phyloP scores from a whole-genome alignment of 2,888 invertebrate species.

The Volucella zonaria region DNA sequence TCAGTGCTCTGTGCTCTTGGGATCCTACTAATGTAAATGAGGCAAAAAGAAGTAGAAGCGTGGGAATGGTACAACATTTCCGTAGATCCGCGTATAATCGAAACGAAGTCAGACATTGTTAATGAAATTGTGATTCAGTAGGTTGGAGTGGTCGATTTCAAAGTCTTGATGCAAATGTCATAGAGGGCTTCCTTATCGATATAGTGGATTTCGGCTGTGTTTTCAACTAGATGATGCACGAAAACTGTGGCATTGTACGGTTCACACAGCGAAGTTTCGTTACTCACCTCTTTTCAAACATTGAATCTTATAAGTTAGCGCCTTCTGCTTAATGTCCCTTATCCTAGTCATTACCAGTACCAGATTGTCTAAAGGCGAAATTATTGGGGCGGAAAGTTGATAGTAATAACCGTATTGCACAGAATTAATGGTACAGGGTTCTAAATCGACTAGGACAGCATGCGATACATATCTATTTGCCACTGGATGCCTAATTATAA shows the following conservation, averaged over 20 bases:
- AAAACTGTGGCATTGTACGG: slow-evolving; percentile 95
- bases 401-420: slow-evolving; percentile 96
- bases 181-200: slow-evolving; percentile 96
- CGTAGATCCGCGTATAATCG: slow-evolving; percentile 95
- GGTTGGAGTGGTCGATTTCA: slow-evolving; percentile 93
- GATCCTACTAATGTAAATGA: slow-evolving; percentile 94
- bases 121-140: slow-evolving; percentile 95
- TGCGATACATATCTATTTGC: slow-evolving; percentile 94
- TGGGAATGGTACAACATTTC: slow-evolving; percentile 98
- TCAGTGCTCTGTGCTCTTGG: slow-evolving; percentile 94
- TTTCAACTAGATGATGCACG: slow-evolving; percentile 93
- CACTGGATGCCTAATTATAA: slow-evolving; percentile 97
- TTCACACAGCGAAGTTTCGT: slow-evolving; percentile 97
- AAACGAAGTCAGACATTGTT: slow-evolving; percentile 93
- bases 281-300: slow-evolving; percentile 95
- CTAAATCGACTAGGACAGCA: slow-evolving; percentile 95
- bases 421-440: slow-evolving; percentile 98
- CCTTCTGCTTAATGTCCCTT: slow-evolving; percentile 97
- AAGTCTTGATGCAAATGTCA: slow-evolving; percentile 94
- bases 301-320: slow-evolving; percentile 92
- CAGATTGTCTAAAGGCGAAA: slow-evolving; percentile 95
- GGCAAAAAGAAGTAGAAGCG: slow-evolving; percentile 97
- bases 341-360: slow-evolving; percentile 94
- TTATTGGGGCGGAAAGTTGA: slow-evolving; percentile 98
- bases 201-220: slow-evolving; percentile 95